A percentile compares a stretch with the other conserved stretches of the same genome.
Conservation (phyloP, 2,888 invertebrate species). For the Falcaria lacertinaria region DNA sequence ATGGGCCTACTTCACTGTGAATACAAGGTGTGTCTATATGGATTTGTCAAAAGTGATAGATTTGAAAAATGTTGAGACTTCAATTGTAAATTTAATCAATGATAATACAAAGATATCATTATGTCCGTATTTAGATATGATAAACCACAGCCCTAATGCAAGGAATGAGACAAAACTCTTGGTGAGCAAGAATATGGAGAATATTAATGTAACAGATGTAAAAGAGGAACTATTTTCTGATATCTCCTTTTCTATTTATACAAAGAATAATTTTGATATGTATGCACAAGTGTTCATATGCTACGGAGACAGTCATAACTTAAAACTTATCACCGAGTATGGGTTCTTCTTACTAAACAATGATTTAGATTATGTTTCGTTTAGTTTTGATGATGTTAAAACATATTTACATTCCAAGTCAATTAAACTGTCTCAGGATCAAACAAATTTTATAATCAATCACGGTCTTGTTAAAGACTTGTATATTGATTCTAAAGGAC, state of each 20-base stretch:
- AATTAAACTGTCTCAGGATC: slow-evolving; percentile 73
- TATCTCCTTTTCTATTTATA: slow-evolving; percentile 67
- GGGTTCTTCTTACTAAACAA: slow-evolving; percentile 89
- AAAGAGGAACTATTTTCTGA: slow-evolving; percentile 53
- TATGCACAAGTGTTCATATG: slow-evolving; percentile 91
- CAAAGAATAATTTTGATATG: slow-evolving; percentile 75
- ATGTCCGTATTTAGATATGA: slow-evolving; percentile 93
- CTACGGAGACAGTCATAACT: slow-evolving; percentile 91
- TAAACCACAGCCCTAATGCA: slow-evolving; percentile 88
- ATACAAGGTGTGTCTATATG: slow-evolving; percentile 90
- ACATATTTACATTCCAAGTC: slow-evolving; percentile 48
- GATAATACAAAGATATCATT: slow-evolving; percentile 85
- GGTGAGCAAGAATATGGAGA: slow-evolving; percentile 49
- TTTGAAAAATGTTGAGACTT: slow-evolving; percentile 59
- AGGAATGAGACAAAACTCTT: slow-evolving; percentile 74
- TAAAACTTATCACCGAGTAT: slow-evolving; percentile 90
- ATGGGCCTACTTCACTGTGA: slow-evolving; percentile 92
- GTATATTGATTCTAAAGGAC: slow-evolving; percentile 81
- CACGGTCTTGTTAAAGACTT: slow-evolving; percentile 82
- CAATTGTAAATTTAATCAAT: slow-evolving; percentile 60
- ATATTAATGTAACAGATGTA: slow-evolving; percentile 44
- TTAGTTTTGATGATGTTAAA: slow-evolving; percentile 78
- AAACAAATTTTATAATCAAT: slow-evolving; percentile 81
- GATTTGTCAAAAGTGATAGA: slow-evolving; percentile 69
- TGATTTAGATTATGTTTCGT: slow-evolving; percentile 82